phyloP scores from a whole-genome alignment of 2,113 vertebrate genomes.

The Fregata magnificens region DNA sequence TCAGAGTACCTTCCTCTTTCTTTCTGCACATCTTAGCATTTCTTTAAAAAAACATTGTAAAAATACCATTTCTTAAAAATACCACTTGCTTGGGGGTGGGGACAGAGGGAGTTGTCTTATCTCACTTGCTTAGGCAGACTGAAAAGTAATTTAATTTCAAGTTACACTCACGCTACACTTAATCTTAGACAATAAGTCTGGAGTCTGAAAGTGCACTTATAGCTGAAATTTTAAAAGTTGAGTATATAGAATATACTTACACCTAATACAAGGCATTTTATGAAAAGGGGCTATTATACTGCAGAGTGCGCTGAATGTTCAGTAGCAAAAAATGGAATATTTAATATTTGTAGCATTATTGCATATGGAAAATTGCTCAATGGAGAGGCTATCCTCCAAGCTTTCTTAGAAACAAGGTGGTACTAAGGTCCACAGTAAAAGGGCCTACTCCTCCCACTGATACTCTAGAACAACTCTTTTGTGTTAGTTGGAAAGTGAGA shows the following conservation, averaged over 20 bases:
- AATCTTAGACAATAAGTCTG: neutral
- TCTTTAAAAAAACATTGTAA: neutral
- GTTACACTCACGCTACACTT: neutral
- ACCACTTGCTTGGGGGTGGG: neutral
- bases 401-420: neutral
- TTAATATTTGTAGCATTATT: neutral
- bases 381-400: neutral
- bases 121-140: neutral
- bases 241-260: neutral
- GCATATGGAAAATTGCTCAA: neutral
- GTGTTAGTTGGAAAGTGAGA: neutral
- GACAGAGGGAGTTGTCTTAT: neutral
- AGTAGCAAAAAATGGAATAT: neutral
- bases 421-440: neutral
- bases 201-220: neutral
- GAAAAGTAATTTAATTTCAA: neutral
- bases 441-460: neutral
- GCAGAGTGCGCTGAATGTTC: neutral
- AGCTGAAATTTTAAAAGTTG: neutral
- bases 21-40: slow-evolving; percentile 1
- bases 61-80: slow-evolving; percentile 2
- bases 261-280: neutral
- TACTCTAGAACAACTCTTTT: neutral
- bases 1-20: slow-evolving; percentile 37
- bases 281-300: neutral